Base-by-base conservation (phyloP, 2,888 invertebrate genomes). In the Atethmia centrago region DNA sequence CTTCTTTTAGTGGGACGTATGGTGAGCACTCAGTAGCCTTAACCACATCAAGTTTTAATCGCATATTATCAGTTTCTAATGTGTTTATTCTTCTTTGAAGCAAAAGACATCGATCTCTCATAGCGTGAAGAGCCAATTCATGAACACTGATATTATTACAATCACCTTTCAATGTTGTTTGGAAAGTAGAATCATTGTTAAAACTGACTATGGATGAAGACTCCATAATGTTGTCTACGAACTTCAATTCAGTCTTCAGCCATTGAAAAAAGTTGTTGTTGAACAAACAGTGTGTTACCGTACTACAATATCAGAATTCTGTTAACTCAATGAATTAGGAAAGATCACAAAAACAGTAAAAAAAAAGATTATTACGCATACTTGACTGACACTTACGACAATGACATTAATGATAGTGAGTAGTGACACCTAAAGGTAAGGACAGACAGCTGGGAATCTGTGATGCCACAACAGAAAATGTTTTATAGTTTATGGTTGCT, bases 21-120 rank as follows among this genome's bases (percentile, higher is more conserved):
- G 91, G 87, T 14, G 92, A 86, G 76, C 87, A 90, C 81, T 93
- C 93, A 14, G 86, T 89, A 53, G 89, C 85, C 80, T 96, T 93
- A 19, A 91, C 90, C 62, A 92, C 87, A 84, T 95, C 94, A 53
- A 96, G 87, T 88, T 94, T 94, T 82, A 98, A 93, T 72, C 96
- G 96, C 91, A 97, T 96, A 91, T 98, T 98, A 93, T 98, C 98
- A 82, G 97, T 97, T 94, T 98, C 98, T 42, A 98, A 96, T 1
- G 94, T 91, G 25, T 97, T 96, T 65, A 98, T 96, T 87, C 98
- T 96, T 80, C 97, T 96, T 91, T 98, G 98, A 61, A 98, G 94
- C 73, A 97, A 96, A 89, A 97, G 97, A 93, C 98, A 98, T 67
- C 98, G 96, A 92, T 98, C 98, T 91, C 98, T 97, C 97, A 98